Evolutionary conservation across 2,797 vertebrate species (phyloP).

Genomic region (Etheostoma nigrum): DNA sequence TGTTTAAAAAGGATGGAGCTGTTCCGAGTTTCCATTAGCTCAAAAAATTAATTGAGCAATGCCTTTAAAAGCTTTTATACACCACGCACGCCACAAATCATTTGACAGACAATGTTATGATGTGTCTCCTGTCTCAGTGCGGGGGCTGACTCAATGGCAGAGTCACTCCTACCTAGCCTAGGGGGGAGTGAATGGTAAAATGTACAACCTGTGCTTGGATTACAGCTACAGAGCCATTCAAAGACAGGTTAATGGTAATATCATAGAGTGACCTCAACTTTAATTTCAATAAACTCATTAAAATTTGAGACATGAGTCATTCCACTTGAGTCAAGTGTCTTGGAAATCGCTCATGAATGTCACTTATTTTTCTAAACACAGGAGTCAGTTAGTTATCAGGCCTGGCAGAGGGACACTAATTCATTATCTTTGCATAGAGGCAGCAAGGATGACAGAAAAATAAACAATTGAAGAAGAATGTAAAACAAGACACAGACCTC

Average conservation of each 20-base stretch:
- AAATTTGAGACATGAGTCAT: conserved; percentile 73
- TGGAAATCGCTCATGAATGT: conserved; percentile 85
- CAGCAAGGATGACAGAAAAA: conserved; percentile 83
- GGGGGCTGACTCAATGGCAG: conserved; percentile 70
- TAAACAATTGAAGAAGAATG: conserved; percentile 73
- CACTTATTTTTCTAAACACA: conserved; percentile 93
- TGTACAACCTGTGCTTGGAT: conserved; percentile 65
- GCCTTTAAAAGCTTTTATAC: conserved; percentile 74
- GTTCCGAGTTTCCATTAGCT: conserved; percentile 71
- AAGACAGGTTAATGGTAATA: conserved; percentile 83
- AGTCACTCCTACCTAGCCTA: conserved; percentile 66
- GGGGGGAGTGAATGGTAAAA: conserved; percentile 64
- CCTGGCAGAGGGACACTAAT: conserved; percentile 86
- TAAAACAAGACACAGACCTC: conserved; percentile 67
- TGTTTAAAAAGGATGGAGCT: conserved; percentile 52
- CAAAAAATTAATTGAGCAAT: conserved; percentile 73
- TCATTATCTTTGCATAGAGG: conserved; percentile 87
- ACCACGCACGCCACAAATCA: conserved; percentile 69
- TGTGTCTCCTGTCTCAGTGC: conserved; percentile 71
- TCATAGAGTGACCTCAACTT: conserved; percentile 75
- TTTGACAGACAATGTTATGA: conserved; percentile 77
- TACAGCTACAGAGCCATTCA: conserved; percentile 66
- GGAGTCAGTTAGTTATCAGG: conserved; percentile 91
- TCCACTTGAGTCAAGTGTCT: conserved; percentile 74
- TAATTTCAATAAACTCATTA: conserved; percentile 84